Conservation (phyloP, 2,113 vertebrate genomes). For the Sula dactylatra region DNA sequence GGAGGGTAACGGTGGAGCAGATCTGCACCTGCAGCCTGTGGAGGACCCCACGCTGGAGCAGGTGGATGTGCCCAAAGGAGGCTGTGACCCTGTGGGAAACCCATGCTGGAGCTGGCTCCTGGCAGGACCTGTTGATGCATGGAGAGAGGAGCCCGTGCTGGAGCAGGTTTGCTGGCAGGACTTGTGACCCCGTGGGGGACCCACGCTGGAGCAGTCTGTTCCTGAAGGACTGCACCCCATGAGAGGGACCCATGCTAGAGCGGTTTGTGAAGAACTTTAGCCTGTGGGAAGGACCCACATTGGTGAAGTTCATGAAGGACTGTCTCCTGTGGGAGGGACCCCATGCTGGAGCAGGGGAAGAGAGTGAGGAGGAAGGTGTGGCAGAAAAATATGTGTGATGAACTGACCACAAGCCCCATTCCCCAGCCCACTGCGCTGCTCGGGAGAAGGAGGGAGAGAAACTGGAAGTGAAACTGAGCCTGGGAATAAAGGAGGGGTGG, state of each 20-base stretch:
- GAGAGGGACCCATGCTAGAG: not conserved
- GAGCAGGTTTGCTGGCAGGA: not conserved
- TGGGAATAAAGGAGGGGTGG: not conserved
- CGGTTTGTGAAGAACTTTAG: not conserved
- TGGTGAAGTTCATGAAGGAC: fast-evolving
- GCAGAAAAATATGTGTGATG: not conserved
- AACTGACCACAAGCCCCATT: not conserved
- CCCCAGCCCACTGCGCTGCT: not conserved
- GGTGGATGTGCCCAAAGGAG: fast-evolving
- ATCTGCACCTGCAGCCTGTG: no score
- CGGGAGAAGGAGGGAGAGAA: not conserved
- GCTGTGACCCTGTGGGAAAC: not conserved
- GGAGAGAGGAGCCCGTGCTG: not conserved
- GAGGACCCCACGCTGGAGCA: no score
- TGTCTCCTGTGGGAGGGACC: not conserved
- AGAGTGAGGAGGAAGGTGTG: not conserved
- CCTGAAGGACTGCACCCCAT: no score
- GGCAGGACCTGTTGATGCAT: not conserved
- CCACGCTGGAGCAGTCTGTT: not conserved
- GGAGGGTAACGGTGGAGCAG: no score
- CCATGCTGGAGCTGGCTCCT: fast-evolving
- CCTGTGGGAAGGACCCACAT: not conserved
- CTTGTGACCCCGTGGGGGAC: not conserved
- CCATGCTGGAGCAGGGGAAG: not conserved
- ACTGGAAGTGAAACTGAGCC: not conserved